Evolutionary conservation across 2,797 vertebrate genomes (phyloP), one percentile per base, ranked within the genome.

Genomic region (Typhlichthys eigenmanni): DNA sequence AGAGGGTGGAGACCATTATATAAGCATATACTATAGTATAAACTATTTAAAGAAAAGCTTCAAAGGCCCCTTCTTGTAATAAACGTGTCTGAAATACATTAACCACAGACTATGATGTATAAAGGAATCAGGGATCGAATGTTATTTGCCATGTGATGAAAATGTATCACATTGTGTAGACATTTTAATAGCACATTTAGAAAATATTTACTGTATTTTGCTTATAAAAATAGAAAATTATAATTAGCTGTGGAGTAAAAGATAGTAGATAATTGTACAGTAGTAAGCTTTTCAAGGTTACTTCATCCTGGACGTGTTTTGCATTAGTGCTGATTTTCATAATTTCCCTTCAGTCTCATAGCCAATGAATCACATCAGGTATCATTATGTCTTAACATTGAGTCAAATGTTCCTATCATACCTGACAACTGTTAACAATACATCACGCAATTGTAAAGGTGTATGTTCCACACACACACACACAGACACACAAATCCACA

Each of bases 241-340:
- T 7, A 70, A 64, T 64, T 19, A 75, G 62, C 62, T 66, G 45
- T 3, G 55, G 64, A 61, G 12, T 66, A 60, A 81, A 80, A 71
- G 38, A 43, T 43, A 43, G 38, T 43, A 43, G 8, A 1, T 43
- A 43, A 43, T 9, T 9, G 24, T 43, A 43, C 38, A 7, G 38
- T 43, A 43, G 38, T 9, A 9, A 7, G 38, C 38, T 43, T 43
- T 43, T 43, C 38, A 43, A 43, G 1, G 38, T 43, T 43, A 43
- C 38, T 90, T 89, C 85, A 75, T 71, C 64, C 71, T 83, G 66
- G 68, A 83, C 82, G 81, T 85, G 71, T 62, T 66, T 62, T 75
- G 58, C 69, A 14, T 13, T 55, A 53, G 9, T 17, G 47, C 68
- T 50, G 69, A 51, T 66, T 72, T 62, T 52, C 14, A 64, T 48